Percentiles rank a stretch among this genome's conserved stretches.
Conservation (phyloP, 1,140 invertebrate species). For the Drosophila persimilis region DNA sequence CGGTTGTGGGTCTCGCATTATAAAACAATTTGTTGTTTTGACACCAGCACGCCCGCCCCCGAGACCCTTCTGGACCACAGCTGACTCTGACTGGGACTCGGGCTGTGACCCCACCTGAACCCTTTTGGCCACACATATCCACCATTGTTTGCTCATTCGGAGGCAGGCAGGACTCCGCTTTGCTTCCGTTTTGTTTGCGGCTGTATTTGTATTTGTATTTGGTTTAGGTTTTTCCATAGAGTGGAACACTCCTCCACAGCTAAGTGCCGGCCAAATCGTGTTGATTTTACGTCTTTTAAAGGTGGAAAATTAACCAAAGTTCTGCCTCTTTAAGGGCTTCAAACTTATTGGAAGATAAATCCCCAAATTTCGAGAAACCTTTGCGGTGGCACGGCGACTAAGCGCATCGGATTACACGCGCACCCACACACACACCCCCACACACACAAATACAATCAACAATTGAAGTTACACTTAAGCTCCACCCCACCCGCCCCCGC, state of each 20-base stretch:
- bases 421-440: conserved; percentile 56
- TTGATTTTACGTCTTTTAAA: conserved; percentile 34
- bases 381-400: conserved; percentile 1
- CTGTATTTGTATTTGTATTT: conserved; percentile 28
- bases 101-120: conserved; percentile 47
- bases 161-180: conserved; percentile 56
- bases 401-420: conserved; percentile 14
- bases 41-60: conserved; percentile 39
- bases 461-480: conserved; percentile 66
- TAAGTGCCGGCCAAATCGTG: conserved; percentile 18
- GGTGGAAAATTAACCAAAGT: not conserved
- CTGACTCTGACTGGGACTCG: conserved; percentile 24
- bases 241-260: conserved; percentile 6
- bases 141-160: conserved; percentile 54
- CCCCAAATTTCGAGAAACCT: conserved; percentile 37
- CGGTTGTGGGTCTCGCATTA: conserved; percentile 37
- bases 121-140: conserved; percentile 38
- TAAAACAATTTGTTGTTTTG: conserved; percentile 66
- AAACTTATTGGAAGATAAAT: too few species aligned
- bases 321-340: too few species aligned
- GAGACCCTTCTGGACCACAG: not conserved
- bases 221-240: conserved; percentile 1
- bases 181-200: conserved; percentile 57
- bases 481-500: not conserved
- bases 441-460: conserved; percentile 42